Evolutionary conservation across 1,140 invertebrate genomes (phyloP).

Genomic region (Papilio machaon): DNA sequence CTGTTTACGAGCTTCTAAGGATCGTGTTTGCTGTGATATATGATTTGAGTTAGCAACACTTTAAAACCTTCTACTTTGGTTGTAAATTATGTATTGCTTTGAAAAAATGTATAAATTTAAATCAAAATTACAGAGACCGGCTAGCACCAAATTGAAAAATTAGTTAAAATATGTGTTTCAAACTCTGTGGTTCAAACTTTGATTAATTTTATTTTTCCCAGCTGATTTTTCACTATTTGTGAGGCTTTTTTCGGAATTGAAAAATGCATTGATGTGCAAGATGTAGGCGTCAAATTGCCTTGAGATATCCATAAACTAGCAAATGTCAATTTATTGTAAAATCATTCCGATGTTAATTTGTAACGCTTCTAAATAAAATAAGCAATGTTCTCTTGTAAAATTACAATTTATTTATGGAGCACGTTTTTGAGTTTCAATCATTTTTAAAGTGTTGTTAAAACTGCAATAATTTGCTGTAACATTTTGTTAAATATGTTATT

Average conservation of each 20-base stretch:
- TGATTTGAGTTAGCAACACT: conserved; percentile 44
- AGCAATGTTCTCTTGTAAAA: neutral
- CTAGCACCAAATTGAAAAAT: no score
- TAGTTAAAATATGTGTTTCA: no score
- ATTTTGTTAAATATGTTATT: conserved; percentile 37
- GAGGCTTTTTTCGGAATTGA: no score
- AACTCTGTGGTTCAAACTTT: no score
- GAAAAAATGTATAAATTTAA: no score
- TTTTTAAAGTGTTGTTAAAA: conserved; percentile 37
- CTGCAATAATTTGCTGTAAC: neutral
- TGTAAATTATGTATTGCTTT: neutral
- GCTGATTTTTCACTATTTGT: no score
- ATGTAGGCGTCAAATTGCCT: no score
- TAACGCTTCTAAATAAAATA: neutral
- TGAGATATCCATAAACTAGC: no score
- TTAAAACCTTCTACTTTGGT: conserved; percentile 1
- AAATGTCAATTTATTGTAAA: no score
- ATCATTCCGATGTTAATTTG: neutral
- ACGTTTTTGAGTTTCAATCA: neutral
- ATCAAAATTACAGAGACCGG: no score
- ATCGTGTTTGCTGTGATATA: conserved; percentile 67
- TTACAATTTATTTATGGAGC: neutral
- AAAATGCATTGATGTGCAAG: no score
- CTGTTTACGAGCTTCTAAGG: conserved; percentile 54
- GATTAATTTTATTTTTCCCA: no score